Base-by-base conservation (phyloP, 2,888 invertebrate genomes). In the Argyresthia goedartella region DNA sequence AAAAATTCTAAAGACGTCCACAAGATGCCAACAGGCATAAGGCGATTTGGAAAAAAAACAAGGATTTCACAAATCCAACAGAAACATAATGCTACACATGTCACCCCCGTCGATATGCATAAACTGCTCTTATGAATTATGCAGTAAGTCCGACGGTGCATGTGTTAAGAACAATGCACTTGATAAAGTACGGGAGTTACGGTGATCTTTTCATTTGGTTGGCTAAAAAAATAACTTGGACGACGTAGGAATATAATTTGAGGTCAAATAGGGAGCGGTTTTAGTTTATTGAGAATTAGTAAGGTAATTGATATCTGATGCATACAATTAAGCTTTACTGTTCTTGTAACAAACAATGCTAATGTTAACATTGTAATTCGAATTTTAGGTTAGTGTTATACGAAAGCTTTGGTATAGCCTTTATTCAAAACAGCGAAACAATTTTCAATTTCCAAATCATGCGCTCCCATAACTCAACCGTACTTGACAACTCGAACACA, bases 41-140 rank as follows among this genome's bases (percentile, higher is more conserved):
- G 8, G 41, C 13, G 1, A 41, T 13, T 41, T 6, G 11, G n/a
- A n/a, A 41, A 41, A 41, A 6, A 41, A 13, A 41, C 25, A 25
- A 25, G 25, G 25, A 25, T 25, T 25, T 25, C 25, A 39, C 39
- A 39, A 39, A 39, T 8, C 4, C 9, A 39, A 39, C 39, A 11
- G 39, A 11, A 39, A 46, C 54, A 67, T 67, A 72, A 73, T 73
- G 69, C 73, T 69, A 81, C 81, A 81, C 72, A 72, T 78, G 81
- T 81, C 77, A 77, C 75, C 70, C 25, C 71, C 71, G 70, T 74
- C 79, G 78, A 80, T 79, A 80, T 77, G 76, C 73, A 71, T 76
- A 78, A 70, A 49, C 70, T 73, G 76, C 73, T 66, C 71, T 65
- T 79, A 81, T 84, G 82, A 82, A 81, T 84, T 81, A 84, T 85